phyloP scores from a whole-genome alignment of 2,113 vertebrate species.

The Salvator merianae region DNA sequence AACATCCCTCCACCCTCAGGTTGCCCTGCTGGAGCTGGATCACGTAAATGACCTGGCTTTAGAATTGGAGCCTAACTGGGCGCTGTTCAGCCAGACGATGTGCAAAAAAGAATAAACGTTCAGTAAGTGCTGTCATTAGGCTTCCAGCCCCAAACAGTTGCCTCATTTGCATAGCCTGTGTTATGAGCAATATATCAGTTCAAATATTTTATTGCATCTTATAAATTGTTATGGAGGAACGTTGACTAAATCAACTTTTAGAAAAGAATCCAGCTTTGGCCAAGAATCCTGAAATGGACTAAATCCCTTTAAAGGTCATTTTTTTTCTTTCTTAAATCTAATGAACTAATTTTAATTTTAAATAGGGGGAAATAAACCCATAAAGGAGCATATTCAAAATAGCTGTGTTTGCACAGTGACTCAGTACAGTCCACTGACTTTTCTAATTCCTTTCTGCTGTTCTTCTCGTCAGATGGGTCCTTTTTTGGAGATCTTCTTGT shows the following conservation, averaged over 20 bases:
- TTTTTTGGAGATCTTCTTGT: not conserved
- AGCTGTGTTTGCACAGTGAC: not conserved
- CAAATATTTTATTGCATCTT: not conserved
- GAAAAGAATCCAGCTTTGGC: not conserved
- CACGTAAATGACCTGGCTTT: too few relatives aligned
- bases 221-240: not conserved
- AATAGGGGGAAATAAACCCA: not conserved
- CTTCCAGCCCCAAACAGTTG: not conserved
- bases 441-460: not conserved
- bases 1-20: too few relatives aligned
- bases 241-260: not conserved
- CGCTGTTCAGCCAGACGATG: not conserved
- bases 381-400: not conserved
- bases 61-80: too few relatives aligned
- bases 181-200: too few relatives aligned
- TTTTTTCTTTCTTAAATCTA: not conserved
- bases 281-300: not conserved
- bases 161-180: too few relatives aligned
- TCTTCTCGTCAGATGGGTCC: not conserved
- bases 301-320: not conserved
- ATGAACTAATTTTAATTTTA: constrained; percentile 2
- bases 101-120: not conserved
- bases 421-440: not conserved
- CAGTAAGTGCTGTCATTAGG: not conserved
- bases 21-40: too few relatives aligned